phyloP scores from a whole-genome alignment of 2,797 vertebrate species.

The Bufotes viridis region DNA sequence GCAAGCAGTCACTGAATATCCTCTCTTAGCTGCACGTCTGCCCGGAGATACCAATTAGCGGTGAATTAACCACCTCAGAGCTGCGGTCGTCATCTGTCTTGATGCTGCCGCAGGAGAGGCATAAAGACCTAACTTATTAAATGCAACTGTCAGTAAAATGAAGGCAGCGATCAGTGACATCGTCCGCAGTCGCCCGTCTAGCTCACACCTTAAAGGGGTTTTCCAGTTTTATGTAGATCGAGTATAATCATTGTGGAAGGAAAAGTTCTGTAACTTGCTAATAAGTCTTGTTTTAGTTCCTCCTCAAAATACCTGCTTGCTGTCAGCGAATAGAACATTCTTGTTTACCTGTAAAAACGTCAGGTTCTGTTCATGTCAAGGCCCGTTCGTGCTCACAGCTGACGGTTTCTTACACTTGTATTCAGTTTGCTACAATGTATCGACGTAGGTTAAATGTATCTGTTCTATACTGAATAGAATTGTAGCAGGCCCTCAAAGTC shows the following conservation, averaged over 20 bases:
- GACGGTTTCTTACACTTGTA: too few relatives aligned
- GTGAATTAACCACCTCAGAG: background rate
- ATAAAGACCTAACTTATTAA: background rate
- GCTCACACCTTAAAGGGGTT: background rate
- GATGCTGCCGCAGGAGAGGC: background rate
- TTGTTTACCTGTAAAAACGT: too few relatives aligned
- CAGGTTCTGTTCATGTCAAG: too few relatives aligned
- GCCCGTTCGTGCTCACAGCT: too few relatives aligned
- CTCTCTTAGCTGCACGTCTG: background rate
- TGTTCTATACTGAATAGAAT: background rate
- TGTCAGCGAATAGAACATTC: too few relatives aligned
- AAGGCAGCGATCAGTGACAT: background rate
- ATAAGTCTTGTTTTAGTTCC: background rate
- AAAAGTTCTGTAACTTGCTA: background rate
- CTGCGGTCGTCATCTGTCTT: background rate
- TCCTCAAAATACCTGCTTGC: too few relatives aligned
- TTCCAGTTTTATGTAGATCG: background rate
- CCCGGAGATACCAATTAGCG: constrained; percentile 2
- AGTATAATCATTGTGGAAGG: background rate
- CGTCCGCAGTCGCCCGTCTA: background rate
- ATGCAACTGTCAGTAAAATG: background rate
- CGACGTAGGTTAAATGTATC: fast-evolving
- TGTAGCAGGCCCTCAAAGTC: background rate
- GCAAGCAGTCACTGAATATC: constrained; percentile 71
- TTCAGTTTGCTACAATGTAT: background rate